Evolutionary conservation across 2,888 invertebrate species (phyloP).

Genomic region (Watsonalla cultraria): DNA sequence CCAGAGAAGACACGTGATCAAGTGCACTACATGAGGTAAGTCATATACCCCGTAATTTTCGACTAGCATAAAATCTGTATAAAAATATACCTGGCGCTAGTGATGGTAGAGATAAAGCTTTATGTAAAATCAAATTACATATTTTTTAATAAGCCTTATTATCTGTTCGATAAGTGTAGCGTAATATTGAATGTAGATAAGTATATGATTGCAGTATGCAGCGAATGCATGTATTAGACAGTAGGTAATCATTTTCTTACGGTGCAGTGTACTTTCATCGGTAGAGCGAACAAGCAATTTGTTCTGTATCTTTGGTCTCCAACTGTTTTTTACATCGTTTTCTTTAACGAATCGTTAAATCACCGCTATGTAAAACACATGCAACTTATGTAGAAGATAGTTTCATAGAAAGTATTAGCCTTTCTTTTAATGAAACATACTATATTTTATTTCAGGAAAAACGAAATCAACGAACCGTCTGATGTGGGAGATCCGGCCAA

Average conservation of each 20-base stretch:
- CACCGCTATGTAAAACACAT: conserved; percentile 8
- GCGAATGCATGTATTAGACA: conserved; percentile 30
- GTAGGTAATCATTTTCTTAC: conserved; percentile 40
- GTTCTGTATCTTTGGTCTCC: conserved; percentile 52
- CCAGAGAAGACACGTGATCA: conserved; percentile 38
- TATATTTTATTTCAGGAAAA: conserved; percentile 47
- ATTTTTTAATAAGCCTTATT: background rate
- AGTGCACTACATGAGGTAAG: conserved; percentile 37
- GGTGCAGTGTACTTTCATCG: conserved; percentile 48
- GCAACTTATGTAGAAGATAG: background rate
- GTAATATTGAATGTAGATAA: conserved; percentile 13
- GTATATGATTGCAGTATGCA: conserved; percentile 26
- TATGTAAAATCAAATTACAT: background rate
- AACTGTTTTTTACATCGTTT: conserved; percentile 38
- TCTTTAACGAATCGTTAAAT: conserved; percentile 52
- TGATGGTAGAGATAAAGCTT: background rate
- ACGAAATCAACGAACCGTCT: conserved; percentile 36
- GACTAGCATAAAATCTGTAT: background rate
- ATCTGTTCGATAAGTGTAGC: conserved; percentile 5
- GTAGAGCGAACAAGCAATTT: conserved; percentile 58
- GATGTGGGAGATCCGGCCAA: conserved; percentile 37
- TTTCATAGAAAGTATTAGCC: background rate
- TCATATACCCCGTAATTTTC: conserved; percentile 1
- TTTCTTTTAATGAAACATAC: conserved; percentile 2
- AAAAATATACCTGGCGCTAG: conserved; percentile 1